Percentiles rank a stretch among this genome's conserved stretches.
Conservation (phyloP, 2,113 vertebrate species). For the Pseudopipra pipra region DNA sequence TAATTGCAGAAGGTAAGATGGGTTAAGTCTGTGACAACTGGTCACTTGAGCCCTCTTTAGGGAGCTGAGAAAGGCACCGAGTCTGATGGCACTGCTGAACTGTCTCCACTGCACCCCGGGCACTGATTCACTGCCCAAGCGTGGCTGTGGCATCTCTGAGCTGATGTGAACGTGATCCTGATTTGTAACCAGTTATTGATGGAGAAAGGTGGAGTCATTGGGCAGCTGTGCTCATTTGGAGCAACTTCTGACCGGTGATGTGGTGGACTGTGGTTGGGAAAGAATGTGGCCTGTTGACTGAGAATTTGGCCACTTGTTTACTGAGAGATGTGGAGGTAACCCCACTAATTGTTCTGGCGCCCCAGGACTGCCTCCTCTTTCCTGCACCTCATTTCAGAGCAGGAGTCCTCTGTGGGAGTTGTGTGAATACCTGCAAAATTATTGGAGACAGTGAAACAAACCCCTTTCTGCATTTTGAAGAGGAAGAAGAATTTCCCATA, state of each 20-base stretch:
- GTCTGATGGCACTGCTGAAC: neutral
- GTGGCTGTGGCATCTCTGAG: neutral
- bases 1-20: neutral
- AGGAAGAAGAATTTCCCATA: neutral
- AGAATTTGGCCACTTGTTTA: neutral
- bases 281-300: neutral
- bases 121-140: neutral
- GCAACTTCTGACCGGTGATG: rapidly evolving
- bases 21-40: neutral
- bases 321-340: neutral
- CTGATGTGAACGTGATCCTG: neutral
- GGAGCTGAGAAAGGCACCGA: neutral
- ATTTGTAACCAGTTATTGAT: neutral
- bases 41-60: neutral
- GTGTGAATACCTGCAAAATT: neutral
- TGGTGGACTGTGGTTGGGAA: neutral
- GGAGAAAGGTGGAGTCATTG: neutral
- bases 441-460: neutral
- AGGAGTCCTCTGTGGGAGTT: neutral
- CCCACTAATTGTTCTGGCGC: neutral
- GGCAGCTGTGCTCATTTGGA: neutral
- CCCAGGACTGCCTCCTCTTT: neutral
- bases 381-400: neutral
- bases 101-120: neutral
- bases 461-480: neutral